These are phyloP conservation scores for Drosophila littoralis DNA, from an alignment of 1,140 invertebrate genomes.

Conservation along the genomic window DNA sequence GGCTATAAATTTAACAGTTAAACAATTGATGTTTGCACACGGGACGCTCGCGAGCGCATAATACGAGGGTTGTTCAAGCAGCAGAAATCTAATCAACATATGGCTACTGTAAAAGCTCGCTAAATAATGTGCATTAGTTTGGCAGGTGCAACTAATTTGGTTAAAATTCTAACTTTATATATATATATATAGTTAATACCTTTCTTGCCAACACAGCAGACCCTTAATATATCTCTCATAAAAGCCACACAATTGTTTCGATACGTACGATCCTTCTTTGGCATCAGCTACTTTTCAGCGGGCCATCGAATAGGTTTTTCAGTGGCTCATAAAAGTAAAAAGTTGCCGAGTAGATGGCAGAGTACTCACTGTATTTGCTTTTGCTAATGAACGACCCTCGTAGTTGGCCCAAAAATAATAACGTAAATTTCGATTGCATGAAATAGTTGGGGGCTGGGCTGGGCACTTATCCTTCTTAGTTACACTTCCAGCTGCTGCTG, in stretches of 20 bases:
- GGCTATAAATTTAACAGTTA: constrained; percentile 67
- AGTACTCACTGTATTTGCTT: constrained; percentile 1
- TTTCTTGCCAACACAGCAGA: no score
- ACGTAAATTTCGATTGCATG: constrained; percentile 65
- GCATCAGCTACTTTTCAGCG: no score
- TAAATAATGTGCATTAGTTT: no score
- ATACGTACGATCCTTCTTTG: no score
- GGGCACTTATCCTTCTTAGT: constrained; percentile 79
- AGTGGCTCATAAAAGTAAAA: no score
- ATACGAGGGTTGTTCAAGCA: not conserved
- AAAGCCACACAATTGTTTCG: no score
- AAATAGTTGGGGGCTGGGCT: constrained; percentile 26
- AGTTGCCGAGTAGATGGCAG: not conserved
- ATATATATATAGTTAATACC: no score
- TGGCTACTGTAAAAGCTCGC: no score
- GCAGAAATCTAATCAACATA: not conserved
- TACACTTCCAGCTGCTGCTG: constrained; percentile 64
- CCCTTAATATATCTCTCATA: no score
- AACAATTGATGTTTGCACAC: constrained; percentile 64
- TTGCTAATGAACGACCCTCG: constrained; percentile 24
- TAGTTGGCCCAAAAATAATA: constrained; percentile 64
- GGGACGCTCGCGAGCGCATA: not conserved
- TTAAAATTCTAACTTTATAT: no score
- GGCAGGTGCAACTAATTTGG: no score
- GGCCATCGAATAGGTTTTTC: no score